Evolutionary conservation across 2,888 invertebrate species (phyloP), one percentile per base, ranked within the genome.

Genomic region (Leptopilina drosophilae): DNA sequence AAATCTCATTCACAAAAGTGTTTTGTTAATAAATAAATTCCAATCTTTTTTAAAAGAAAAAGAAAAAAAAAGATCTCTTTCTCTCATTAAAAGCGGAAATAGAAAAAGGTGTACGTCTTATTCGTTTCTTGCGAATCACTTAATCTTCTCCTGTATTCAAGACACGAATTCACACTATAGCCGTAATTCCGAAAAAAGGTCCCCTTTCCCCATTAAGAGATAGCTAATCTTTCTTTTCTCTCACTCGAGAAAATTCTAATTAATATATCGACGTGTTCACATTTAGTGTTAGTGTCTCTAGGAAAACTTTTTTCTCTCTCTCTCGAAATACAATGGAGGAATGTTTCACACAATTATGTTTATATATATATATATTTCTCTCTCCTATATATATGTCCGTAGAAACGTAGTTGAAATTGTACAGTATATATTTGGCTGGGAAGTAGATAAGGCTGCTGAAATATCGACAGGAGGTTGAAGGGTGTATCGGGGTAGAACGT

Each of bases 371-470:
- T 20, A 1, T 20, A 0, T 20, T 1, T 20, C 20, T 20, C 20
- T 20, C 20, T 20, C 20, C 20, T 20, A 20, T 20, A 20, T 49
- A 11, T 49, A 11, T 49, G 11, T 49, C 9, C 11, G 11, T 49
- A 11, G 15, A 69, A 69, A 53, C 7, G 46, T 49, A 69, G 69
- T 69, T 69, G 14, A 14, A 53, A 69, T 49, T 69, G 88, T 88
- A 77, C 82, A 49, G 49, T 69, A 46, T 69, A 69, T 69, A 69
- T 69, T 69, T 53, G 87, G 87, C 84, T 85, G 87, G 87, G 88
- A 49, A 88, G 85, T 85, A 87, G 89, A 89, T 89, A 89, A 89
- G 88, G 86, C 87, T 87, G 88, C 86, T 89, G 89, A 89, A 89
- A 89, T 90, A 90, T 90, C 89, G 89, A 89, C 89, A 88, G 87